Evolutionary conservation across 1,140 invertebrate species (phyloP).

Genomic region (Neotoxoptera formosana): DNA sequence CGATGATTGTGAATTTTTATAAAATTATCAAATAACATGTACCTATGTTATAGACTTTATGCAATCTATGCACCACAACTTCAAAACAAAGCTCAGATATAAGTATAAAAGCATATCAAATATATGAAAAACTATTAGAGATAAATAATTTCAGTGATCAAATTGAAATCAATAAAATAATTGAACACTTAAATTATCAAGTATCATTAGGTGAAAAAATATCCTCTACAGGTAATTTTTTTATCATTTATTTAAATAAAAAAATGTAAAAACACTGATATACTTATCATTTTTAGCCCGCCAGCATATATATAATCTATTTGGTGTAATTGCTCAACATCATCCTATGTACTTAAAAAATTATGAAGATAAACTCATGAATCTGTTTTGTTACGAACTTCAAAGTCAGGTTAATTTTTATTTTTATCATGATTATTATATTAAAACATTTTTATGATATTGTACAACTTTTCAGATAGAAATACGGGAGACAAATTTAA

Average conservation of each 20-base stretch:
- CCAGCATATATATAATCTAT: constrained; percentile 25
- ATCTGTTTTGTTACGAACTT: constrained; percentile 31
- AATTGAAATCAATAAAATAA: constrained; percentile 20
- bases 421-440: neutral
- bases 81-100: neutral
- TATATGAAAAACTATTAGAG: constrained; percentile 27
- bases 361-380: constrained; percentile 42
- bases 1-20: neutral
- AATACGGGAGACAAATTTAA: neutral
- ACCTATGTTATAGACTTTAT: neutral
- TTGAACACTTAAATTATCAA: neutral
- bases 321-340: constrained; percentile 35
- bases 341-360: constrained; percentile 22
- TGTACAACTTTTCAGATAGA: neutral
- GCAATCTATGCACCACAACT: neutral
- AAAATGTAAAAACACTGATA: neutral
- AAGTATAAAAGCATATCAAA: constrained; percentile 24
- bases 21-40: neutral
- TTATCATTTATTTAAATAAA: neutral
- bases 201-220: neutral
- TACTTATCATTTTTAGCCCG: neutral
- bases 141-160: neutral
- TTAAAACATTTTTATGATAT: neutral
- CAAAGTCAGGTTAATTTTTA: constrained; percentile 17
- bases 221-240: neutral